phyloP scores from a whole-genome alignment of 2,888 invertebrate genomes.

The Andrena praecox region DNA sequence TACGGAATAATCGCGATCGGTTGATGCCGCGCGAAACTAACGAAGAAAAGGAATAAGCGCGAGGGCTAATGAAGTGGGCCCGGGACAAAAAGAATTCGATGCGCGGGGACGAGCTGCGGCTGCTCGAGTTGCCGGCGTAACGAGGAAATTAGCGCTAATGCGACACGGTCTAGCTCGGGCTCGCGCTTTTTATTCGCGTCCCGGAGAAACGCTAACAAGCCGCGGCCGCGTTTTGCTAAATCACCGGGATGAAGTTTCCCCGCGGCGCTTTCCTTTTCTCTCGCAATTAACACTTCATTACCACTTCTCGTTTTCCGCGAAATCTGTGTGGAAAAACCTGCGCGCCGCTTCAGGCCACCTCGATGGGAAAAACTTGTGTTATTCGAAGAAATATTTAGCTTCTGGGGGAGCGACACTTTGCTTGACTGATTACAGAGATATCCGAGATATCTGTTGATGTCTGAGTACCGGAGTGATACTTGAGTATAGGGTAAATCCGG shows the following conservation, averaged over 20 bases:
- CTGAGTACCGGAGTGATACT: no score
- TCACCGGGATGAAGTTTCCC: slow-evolving; percentile 39
- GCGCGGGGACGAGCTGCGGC: slow-evolving; percentile 1
- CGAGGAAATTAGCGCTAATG: slow-evolving; percentile 57
- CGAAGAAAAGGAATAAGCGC: slow-evolving; percentile 22
- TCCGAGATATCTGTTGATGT: no score
- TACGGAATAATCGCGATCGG: neutral
- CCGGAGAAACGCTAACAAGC: slow-evolving; percentile 46
- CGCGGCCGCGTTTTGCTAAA: slow-evolving; percentile 45
- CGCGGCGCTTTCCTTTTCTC: slow-evolving; percentile 40
- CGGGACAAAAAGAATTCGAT: slow-evolving; percentile 32
- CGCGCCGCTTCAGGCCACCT: neutral
- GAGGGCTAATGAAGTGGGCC: slow-evolving; percentile 36
- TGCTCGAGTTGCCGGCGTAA: slow-evolving; percentile 18
- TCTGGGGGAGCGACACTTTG: no score
- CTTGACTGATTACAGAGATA: no score
- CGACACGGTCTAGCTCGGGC: slow-evolving; percentile 44
- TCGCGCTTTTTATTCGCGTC: slow-evolving; percentile 43
- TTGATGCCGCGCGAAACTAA: slow-evolving; percentile 13
- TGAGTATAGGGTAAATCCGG: no score
- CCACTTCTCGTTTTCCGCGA: slow-evolving; percentile 31
- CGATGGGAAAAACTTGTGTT: neutral
- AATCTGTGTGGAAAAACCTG: neutral
- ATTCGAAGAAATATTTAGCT: no score
- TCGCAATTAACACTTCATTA: slow-evolving; percentile 56